Conservation (phyloP, 2,113 vertebrate species). For the Proterorhinus semilunaris region DNA sequence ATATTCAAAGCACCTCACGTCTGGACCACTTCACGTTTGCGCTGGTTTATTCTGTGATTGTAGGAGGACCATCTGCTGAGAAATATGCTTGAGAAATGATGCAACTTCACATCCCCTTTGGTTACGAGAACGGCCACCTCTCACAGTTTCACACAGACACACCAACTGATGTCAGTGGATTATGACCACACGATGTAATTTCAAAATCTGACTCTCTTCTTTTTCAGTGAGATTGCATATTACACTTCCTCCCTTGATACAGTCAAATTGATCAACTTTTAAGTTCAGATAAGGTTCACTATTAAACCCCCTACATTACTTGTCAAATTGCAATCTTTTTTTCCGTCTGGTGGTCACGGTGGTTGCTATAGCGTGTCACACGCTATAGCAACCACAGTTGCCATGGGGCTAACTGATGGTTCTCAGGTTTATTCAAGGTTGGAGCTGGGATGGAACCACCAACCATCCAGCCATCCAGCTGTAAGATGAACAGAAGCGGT, state of each 20-base stretch:
- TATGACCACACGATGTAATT: neutral
- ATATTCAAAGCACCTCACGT: constrained; percentile 36
- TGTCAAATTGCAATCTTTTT: too few species aligned
- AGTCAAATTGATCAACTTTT: neutral
- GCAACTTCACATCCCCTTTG: constrained; percentile 1
- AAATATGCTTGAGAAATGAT: constrained; percentile 5
- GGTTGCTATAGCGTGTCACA: too few species aligned
- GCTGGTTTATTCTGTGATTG: constrained; percentile 36
- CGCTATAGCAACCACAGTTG: too few species aligned
- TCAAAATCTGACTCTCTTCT: neutral
- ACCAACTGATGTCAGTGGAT: constrained; percentile 1
- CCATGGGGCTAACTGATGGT: too few species aligned
- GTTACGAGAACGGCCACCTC: neutral
- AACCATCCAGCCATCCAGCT: too few species aligned
- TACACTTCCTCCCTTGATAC: neutral
- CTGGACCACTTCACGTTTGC: constrained; percentile 35
- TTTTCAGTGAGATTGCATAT: neutral
- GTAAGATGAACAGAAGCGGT: too few species aligned
- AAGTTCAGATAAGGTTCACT: neutral
- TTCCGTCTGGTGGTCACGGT: too few species aligned
- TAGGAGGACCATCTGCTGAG: constrained; percentile 35
- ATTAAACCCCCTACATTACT: too few species aligned
- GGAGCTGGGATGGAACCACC: too few species aligned
- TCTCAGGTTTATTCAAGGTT: too few species aligned
- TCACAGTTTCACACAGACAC: constrained; percentile 2